Conservation (phyloP, 2,797 vertebrate species). For the Sciurus carolinensis region DNA sequence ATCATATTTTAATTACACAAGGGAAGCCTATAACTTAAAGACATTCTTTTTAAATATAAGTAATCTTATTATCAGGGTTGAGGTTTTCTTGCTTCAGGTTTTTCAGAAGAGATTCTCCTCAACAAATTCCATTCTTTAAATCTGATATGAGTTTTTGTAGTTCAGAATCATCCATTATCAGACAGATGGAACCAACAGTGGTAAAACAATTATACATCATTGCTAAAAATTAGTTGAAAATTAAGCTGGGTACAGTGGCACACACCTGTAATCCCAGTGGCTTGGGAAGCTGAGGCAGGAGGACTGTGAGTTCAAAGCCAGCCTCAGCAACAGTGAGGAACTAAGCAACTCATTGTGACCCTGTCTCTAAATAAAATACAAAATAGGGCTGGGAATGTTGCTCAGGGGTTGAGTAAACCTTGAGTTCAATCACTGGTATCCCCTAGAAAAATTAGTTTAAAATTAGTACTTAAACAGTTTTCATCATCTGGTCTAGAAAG, state of each 20-base stretch:
- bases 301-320: too few species aligned
- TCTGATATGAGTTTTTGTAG: neutral
- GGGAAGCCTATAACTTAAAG: neutral
- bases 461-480: neutral
- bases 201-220: neutral
- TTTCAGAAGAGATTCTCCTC: neutral
- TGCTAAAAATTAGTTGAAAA: neutral
- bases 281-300: too few species aligned
- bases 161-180: constrained; percentile 11
- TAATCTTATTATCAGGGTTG: neutral
- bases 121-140: neutral
- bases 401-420: too few species aligned
- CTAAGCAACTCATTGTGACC: too few species aligned
- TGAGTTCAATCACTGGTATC: too few species aligned
- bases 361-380: too few species aligned
- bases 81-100: neutral
- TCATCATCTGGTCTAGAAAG: neutral
- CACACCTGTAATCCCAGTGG: too few species aligned
- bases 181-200: neutral
- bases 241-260: too few species aligned
- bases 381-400: too few species aligned
- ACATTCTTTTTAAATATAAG: constrained; percentile 18
- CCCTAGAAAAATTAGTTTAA: neutral
- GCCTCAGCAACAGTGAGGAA: too few species aligned
- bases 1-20: constrained; percentile 21